Evolutionary conservation across 2,888 invertebrate genomes (phyloP).

Genomic region (Dione juno): DNA sequence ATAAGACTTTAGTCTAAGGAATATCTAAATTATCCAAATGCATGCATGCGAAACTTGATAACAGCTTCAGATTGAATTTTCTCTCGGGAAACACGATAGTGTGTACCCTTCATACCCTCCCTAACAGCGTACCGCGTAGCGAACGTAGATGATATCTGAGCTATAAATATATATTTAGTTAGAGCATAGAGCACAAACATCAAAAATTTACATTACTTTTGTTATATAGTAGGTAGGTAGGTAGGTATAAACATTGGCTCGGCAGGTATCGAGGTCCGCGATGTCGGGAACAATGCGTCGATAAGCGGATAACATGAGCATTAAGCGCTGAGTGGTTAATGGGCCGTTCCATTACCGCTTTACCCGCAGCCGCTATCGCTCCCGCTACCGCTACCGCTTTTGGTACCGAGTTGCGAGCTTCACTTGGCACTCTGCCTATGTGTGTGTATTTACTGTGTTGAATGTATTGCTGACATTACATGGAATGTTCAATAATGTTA

Average conservation of each 20-base stretch:
- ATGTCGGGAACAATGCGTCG: constrained; percentile 44
- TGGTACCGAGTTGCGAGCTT: background rate
- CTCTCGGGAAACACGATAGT: too few relatives aligned
- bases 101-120: too few relatives aligned
- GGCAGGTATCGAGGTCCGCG: constrained; percentile 13
- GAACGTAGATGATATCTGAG: too few relatives aligned
- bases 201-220: background rate
- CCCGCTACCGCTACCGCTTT: constrained; percentile 4
- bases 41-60: too few relatives aligned
- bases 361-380: constrained; percentile 3
- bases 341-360: constrained; percentile 46
- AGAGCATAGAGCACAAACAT: background rate
- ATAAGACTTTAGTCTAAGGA: too few relatives aligned
- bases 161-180: too few relatives aligned
- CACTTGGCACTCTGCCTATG: background rate
- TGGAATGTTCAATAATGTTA: too few relatives aligned
- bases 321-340: constrained; percentile 49
- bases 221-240: too few relatives aligned
- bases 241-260: background rate
- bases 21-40: too few relatives aligned
- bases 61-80: too few relatives aligned
- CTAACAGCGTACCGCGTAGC: too few relatives aligned
- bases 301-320: constrained; percentile 48
- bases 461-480: too few relatives aligned
- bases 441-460: background rate